These are phyloP conservation scores for Heterotilapia buettikoferi DNA, from an alignment of 2,113 vertebrate species.

Conservation along the genomic window DNA sequence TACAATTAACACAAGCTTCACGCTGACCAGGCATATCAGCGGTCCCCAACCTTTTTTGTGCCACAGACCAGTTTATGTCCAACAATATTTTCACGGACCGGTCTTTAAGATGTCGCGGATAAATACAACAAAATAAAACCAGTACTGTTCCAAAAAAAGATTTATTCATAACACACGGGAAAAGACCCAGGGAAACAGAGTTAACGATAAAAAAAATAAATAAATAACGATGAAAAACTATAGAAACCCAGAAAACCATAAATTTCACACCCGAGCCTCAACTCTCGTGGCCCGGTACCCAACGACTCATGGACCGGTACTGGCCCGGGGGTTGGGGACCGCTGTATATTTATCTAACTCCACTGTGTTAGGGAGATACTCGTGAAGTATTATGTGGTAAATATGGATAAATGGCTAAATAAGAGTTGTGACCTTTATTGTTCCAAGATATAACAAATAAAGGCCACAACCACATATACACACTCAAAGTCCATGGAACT, in stretches of 20 bases:
- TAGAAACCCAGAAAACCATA: not conserved
- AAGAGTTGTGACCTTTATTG: not conserved
- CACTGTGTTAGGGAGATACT: not conserved
- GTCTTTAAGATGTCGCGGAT: not conserved
- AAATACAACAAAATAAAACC: not conserved
- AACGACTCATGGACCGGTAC: not conserved
- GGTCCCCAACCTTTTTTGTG: not conserved
- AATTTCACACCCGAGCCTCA: not conserved
- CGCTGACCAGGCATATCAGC: accelerated
- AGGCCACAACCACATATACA: not conserved
- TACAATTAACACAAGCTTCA: not conserved
- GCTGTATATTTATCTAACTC: not conserved
- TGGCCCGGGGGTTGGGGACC: not conserved
- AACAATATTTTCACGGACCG: not conserved
- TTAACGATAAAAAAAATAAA: not conserved
- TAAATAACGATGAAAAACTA: not conserved
- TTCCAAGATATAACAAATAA: not conserved
- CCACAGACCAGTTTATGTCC: accelerated
- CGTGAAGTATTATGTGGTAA: not conserved
- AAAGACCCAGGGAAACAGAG: not conserved
- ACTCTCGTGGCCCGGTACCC: not conserved
- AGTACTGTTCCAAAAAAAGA: not conserved
- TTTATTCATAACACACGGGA: not conserved
- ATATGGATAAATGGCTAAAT: not conserved
- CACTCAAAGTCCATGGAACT: not conserved